phyloP scores from a whole-genome alignment of 2,888 invertebrate genomes.

The Sussaba pulchella region DNA sequence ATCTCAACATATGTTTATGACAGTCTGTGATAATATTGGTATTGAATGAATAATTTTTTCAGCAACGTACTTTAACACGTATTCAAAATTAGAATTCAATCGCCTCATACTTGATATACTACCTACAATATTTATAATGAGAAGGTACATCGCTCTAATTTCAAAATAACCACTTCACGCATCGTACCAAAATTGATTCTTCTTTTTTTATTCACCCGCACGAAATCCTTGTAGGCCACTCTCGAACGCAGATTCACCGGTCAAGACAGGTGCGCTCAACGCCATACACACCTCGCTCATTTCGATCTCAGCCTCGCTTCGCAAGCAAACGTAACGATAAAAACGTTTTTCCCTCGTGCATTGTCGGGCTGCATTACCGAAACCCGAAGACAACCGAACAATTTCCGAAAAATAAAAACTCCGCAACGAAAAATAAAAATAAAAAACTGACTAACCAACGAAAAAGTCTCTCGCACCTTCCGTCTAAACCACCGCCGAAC shows the following conservation, averaged over 20 bases:
- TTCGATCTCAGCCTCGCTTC: slow-evolving; percentile 10
- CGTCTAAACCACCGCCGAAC: no score
- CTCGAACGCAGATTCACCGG: slow-evolving; percentile 60
- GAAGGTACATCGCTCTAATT: background rate
- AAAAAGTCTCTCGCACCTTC: no score
- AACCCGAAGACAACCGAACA: background rate
- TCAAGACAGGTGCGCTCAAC: slow-evolving; percentile 58
- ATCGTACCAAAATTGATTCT: slow-evolving; percentile 4
- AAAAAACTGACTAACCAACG: slow-evolving; percentile 17
- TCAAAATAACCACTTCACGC: background rate
- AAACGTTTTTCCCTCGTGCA: slow-evolving; percentile 16
- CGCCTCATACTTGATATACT: no score
- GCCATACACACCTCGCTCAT: slow-evolving; percentile 8
- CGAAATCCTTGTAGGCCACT: slow-evolving; percentile 56
- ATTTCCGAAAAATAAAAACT: background rate
- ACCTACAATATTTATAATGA: background rate
- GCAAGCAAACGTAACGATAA: slow-evolving; percentile 6
- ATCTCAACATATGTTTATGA: no score
- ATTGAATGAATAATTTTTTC: no score
- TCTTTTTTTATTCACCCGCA: slow-evolving; percentile 45
- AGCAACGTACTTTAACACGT: no score
- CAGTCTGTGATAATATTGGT: no score
- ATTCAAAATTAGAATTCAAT: no score
- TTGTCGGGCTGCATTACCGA: slow-evolving; percentile 50
- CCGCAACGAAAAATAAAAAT: background rate